Conservation (phyloP, 1,140 invertebrate species). For the Parasteatoda tepidariorum region DNA sequence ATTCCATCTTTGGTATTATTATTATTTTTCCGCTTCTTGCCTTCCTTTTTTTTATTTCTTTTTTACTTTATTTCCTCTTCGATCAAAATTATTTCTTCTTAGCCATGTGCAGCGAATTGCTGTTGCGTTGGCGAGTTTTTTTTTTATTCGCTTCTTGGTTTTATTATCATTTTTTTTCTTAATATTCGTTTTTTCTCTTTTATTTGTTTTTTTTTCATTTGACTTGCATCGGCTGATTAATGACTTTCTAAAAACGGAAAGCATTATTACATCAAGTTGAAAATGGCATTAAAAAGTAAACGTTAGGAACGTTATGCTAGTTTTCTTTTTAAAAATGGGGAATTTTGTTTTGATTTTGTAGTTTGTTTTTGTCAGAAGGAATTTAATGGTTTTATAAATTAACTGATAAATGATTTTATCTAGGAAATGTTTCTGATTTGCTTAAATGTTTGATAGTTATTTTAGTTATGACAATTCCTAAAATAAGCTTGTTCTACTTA, state of each 20-base stretch:
- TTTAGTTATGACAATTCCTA: no score
- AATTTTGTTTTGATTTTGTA: not conserved
- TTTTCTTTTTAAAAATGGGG: not conserved
- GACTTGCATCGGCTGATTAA: conserved; percentile 19
- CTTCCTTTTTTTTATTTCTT: not conserved
- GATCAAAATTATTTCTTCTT: conserved; percentile 55
- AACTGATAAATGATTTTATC: not conserved
- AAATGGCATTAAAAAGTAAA: conserved; percentile 5
- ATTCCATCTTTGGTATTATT: conserved; percentile 46
- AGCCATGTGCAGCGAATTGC: not conserved
- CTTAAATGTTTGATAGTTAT: no score
- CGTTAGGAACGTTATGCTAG: not conserved
- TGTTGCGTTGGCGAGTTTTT: not conserved
- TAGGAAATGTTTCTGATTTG: no score
- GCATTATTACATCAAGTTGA: conserved; percentile 25
- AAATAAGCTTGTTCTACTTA: no score
- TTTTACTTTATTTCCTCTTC: conserved; percentile 24
- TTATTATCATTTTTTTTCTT: conserved; percentile 5
- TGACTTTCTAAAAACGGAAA: conserved; percentile 1
- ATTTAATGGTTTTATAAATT: no score
- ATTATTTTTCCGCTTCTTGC: conserved; percentile 6
- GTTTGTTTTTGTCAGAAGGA: no score
- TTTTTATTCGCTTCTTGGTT: not conserved
- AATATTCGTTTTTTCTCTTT: conserved; percentile 18
- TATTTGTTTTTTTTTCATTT: conserved; percentile 10